Evolutionary conservation across 2,797 vertebrate genomes (phyloP).

Genomic region (Pterois miles): DNA sequence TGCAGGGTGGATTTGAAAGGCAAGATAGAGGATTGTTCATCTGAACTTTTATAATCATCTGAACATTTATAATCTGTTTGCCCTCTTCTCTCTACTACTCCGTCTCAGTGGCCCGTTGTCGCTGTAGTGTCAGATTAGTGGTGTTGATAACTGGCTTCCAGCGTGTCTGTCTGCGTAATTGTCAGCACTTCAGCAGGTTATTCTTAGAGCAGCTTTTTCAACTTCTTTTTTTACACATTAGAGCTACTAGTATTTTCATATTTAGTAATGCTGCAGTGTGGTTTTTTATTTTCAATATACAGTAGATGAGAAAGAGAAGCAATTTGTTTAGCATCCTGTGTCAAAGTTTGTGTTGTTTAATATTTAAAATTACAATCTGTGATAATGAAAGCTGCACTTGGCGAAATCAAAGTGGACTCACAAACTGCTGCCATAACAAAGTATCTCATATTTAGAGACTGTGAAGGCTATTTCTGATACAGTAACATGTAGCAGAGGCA

Average conservation of each 20-base stretch:
- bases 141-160: constrained; percentile 5
- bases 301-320: neutral
- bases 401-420: neutral
- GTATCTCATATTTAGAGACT: too few species aligned
- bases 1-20: constrained; percentile 15
- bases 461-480: neutral
- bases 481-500: neutral
- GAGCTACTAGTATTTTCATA: neutral
- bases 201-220: constrained; percentile 3
- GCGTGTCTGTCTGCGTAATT: constrained; percentile 7
- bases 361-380: neutral
- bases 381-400: neutral
- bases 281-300: neutral
- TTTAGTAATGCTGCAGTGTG: neutral
- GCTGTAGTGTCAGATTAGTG: constrained; percentile 1
- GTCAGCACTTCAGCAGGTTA: constrained; percentile 1
- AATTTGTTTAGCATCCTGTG: neutral
- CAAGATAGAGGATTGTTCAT: constrained; percentile 4
- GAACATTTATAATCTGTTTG: neutral
- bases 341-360: neutral
- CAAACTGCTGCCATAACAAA: neutral
- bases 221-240: neutral
- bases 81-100: neutral
- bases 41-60: neutral
- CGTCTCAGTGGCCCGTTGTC: neutral